These are phyloP conservation scores for Hyalella azteca DNA, from an alignment of 2,888 invertebrate species.

Conservation along the genomic window DNA sequence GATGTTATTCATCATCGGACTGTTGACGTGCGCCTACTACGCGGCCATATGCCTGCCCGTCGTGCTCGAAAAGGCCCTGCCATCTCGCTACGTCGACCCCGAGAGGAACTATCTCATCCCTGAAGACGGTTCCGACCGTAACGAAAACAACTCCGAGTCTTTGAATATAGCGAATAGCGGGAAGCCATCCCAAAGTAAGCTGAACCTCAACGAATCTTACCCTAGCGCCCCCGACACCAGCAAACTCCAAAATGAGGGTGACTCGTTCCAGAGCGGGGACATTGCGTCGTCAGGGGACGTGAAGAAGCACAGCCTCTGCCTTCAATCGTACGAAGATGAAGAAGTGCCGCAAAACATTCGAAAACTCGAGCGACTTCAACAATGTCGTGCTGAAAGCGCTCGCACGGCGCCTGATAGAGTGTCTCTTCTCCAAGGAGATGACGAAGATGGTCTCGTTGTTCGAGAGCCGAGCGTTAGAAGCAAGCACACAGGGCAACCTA, in stretches of 20 bases:
- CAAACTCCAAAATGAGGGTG: not conserved
- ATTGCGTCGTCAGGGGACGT: not conserved
- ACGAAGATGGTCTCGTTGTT: conserved; percentile 16
- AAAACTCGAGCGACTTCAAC: not conserved
- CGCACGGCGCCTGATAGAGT: not conserved
- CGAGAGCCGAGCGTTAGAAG: conserved; percentile 23
- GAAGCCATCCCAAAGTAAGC: not conserved
- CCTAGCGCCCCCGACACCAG: not conserved
- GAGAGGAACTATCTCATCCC: conserved; percentile 7
- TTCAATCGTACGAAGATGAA: not conserved
- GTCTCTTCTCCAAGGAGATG: not conserved
- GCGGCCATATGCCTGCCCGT: not conserved
- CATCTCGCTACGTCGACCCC: not conserved
- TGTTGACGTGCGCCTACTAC: conserved; percentile 11
- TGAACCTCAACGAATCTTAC: not conserved
- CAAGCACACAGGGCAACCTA: not conserved
- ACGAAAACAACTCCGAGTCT: not conserved
- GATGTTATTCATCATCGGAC: conserved; percentile 1
- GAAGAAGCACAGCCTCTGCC: not conserved
- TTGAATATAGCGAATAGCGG: not conserved
- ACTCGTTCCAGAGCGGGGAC: not conserved
- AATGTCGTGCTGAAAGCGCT: not conserved
- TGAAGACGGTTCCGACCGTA: not conserved
- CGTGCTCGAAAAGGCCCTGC: not conserved
- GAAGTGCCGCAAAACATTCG: conserved; percentile 1